A percentile compares a stretch with the other conserved stretches of the same genome.
Evolutionary conservation across 1,140 invertebrate genomes (phyloP).

Genomic region (Papilio aristodemus): DNA sequence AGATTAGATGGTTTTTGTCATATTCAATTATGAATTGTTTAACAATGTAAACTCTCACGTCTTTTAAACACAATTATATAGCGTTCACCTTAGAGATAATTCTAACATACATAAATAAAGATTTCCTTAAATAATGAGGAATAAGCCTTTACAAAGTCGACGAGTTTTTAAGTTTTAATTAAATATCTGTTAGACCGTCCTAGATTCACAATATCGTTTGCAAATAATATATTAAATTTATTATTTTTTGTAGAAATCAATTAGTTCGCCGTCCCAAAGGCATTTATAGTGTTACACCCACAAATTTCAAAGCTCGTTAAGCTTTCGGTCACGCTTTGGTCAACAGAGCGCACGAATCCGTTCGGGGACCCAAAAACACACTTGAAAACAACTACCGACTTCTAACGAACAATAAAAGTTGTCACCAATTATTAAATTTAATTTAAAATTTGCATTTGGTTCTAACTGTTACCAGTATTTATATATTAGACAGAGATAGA

Average conservation of each 20-base stretch:
- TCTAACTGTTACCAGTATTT: too few species aligned
- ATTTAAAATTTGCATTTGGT: background rate
- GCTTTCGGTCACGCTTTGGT: conserved; percentile 14
- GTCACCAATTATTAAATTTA: background rate
- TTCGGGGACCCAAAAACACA: background rate
- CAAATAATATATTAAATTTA: too few species aligned
- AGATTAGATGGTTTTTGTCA: background rate
- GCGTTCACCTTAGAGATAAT: background rate
- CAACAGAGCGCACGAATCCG: background rate
- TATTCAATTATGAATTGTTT: background rate
- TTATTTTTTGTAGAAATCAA: background rate
- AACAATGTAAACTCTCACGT: background rate
- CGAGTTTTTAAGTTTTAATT: too few species aligned
- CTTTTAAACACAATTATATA: background rate
- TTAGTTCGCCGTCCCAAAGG: background rate
- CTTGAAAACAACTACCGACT: background rate
- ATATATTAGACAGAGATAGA: too few species aligned
- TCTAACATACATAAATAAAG: too few species aligned
- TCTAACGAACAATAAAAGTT: background rate
- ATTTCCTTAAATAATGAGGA: too few species aligned
- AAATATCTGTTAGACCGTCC: too few species aligned
- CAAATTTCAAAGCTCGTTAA: conserved; percentile 2
- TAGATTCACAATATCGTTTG: conserved; percentile 10
- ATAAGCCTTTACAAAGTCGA: too few species aligned
- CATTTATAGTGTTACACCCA: conserved; percentile 7